Base-by-base conservation (phyloP, 1,140 invertebrate species). In the Laupala kohalensis region DNA sequence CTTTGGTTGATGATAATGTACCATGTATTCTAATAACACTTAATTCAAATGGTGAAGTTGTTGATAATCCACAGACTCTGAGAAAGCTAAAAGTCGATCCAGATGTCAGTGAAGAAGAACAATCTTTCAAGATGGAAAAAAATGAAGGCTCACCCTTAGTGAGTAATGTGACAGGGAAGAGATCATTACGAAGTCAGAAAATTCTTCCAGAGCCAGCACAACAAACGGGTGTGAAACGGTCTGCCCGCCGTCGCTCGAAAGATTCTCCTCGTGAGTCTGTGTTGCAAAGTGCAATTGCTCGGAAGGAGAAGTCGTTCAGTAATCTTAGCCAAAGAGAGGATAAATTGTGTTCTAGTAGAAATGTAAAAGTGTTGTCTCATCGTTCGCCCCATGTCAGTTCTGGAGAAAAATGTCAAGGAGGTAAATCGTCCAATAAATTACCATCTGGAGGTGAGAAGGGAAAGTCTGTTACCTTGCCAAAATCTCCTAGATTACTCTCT, bases 201-300 rank as follows among this genome's bases (percentile, higher is more conserved):
- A 25, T 64, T 23, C 25, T 77, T 0, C 73, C 74, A 5, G 79
- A 80, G 71, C 80, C 80, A 71, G 28, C 74, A 29, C 9, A 53
- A 53, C 37, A 13, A 13, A 77, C 80, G 67, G 78, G 78, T 69
- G 80, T 80, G 3, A 85, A 85, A 77, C 76, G 84, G 19, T 83
- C 83, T 0, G 80, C 82, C 0, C 76, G 84, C 30, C 78, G 82
- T 4, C 78, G 81, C 15, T 83, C 79, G 64, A 85, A 82, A 74
- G 83, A 85, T 65, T 79, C 75, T 24, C 78, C 77, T 15, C 78
- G 80, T 26, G 84, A 85, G 70, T 81, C 82, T 71, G 80, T 85
- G 3, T 74, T 85, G 65, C 82, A 85, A 67, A 85, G 82, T 77
- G 84, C 84, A 5, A 85, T 86, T 73, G 84, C 84, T 4, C 79